Conservation (phyloP, 2,888 invertebrate genomes). For the Adela reaumurella region DNA sequence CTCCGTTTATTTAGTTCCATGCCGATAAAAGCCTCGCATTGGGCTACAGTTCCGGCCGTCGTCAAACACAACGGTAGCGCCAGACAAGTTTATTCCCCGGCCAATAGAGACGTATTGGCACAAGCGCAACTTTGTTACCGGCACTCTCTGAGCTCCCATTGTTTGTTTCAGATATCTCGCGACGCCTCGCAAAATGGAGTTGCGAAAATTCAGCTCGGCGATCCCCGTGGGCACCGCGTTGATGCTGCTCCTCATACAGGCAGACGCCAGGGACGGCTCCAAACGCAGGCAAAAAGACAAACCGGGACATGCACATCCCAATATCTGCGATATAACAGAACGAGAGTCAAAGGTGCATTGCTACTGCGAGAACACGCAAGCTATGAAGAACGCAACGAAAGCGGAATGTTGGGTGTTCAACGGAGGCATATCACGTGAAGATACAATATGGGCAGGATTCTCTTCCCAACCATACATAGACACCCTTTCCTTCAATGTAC, state of each 20-base stretch:
- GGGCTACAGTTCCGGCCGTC: not conserved
- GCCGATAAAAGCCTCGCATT: too few relatives aligned
- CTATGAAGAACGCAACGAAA: slow-evolving; percentile 58
- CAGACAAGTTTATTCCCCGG: not conserved
- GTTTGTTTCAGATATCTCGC: not conserved
- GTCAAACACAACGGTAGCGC: not conserved
- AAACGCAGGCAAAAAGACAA: slow-evolving; percentile 45
- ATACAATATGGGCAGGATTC: slow-evolving; percentile 70
- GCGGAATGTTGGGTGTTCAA: slow-evolving; percentile 78
- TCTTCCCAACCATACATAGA: slow-evolving; percentile 67
- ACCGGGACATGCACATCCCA: slow-evolving; percentile 27
- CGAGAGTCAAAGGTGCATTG: slow-evolving; percentile 61
- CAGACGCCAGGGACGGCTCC: slow-evolving; percentile 44
- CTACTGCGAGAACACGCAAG: slow-evolving; percentile 60
- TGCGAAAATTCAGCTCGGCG: slow-evolving; percentile 26
- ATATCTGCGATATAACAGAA: slow-evolving; percentile 56
- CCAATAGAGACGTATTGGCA: not conserved
- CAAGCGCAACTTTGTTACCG: not conserved
- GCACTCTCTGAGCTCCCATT: not conserved
- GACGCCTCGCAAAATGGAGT: not conserved
- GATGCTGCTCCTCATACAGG: slow-evolving; percentile 47
- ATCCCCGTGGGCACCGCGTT: slow-evolving; percentile 45
- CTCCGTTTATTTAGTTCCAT: too few relatives aligned
- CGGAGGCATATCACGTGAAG: slow-evolving; percentile 61
- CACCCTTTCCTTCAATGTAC: slow-evolving; percentile 67